A percentile compares a stretch with the other conserved stretches of the same genome.
phyloP scores from a whole-genome alignment of 1,140 invertebrate genomes.

The Arion vulgaris region DNA sequence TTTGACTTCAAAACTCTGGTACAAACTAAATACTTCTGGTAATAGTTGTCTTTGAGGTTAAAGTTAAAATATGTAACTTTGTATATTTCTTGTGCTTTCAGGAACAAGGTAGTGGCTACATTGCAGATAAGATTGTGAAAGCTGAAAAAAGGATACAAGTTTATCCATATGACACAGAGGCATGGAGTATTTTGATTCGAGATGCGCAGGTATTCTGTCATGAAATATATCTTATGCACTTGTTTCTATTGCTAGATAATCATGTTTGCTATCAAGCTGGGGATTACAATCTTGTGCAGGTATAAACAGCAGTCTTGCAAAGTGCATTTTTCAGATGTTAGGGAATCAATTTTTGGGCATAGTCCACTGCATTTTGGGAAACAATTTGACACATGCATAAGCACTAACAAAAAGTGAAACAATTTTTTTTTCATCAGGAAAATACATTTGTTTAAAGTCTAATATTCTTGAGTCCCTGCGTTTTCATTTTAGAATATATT shows the following conservation, averaged over 20 bases:
- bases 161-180: slow-evolving; percentile 93
- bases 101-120: slow-evolving; percentile 63
- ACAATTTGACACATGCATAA: too few species aligned
- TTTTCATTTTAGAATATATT: too few species aligned
- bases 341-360: too few species aligned
- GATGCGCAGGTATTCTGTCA: slow-evolving; percentile 84
- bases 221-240: background rate
- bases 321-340: too few species aligned
- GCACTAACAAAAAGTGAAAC: too few species aligned
- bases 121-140: slow-evolving; percentile 72
- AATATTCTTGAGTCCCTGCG: too few species aligned
- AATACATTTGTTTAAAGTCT: too few species aligned
- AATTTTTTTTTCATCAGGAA: too few species aligned
- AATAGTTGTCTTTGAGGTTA: background rate
- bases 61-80: too few species aligned
- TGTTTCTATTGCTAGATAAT: background rate
- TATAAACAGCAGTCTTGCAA: background rate
- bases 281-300: background rate
- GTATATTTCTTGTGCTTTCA: slow-evolving; percentile 42
- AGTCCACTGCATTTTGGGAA: too few species aligned
- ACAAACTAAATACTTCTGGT: background rate
- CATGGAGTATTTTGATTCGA: slow-evolving; percentile 94
- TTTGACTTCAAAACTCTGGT: background rate
- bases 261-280: background rate
- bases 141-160: slow-evolving; percentile 80